phyloP scores from a whole-genome alignment of 2,113 vertebrate species.

The Rhinichthys klamathensis region DNA sequence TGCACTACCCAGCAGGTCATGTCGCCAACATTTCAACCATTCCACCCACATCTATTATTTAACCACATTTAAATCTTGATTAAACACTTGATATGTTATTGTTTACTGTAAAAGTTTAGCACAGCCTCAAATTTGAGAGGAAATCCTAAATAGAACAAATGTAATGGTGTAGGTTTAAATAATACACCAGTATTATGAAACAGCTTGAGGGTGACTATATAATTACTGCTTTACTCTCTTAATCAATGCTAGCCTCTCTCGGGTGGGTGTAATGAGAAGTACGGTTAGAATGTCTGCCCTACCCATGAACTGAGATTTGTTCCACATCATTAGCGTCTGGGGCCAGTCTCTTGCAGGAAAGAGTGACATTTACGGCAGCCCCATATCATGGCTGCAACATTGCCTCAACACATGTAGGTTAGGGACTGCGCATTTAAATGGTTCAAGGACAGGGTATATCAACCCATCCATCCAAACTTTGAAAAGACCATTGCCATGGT shows the following conservation, averaged over 20 bases:
- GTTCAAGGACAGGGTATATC: neutral
- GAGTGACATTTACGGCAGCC: constrained; percentile 39
- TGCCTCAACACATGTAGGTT: neutral
- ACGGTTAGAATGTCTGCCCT: constrained; percentile 21
- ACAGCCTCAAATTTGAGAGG: neutral
- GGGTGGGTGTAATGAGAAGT: constrained; percentile 13
- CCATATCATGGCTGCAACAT: constrained; percentile 2
- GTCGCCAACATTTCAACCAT: neutral
- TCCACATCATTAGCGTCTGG: constrained; percentile 42
- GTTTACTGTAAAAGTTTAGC: neutral
- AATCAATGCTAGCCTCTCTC: constrained; percentile 13
- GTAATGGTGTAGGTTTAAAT: constrained; percentile 11
- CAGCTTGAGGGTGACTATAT: constrained; percentile 7
- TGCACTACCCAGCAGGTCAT: neutral
- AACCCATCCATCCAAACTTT: neutral
- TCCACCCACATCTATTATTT: neutral
- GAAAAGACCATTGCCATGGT: too few species aligned
- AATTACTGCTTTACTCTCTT: constrained; percentile 16
- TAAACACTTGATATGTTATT: neutral
- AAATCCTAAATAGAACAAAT: constrained; percentile 27
- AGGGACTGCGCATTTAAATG: neutral
- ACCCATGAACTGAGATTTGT: constrained; percentile 36
- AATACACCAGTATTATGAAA: constrained; percentile 1
- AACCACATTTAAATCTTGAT: neutral
- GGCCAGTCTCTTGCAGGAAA: constrained; percentile 26